Evolutionary conservation across 1,140 invertebrate species (phyloP).

Genomic region (Planococcus citri): DNA sequence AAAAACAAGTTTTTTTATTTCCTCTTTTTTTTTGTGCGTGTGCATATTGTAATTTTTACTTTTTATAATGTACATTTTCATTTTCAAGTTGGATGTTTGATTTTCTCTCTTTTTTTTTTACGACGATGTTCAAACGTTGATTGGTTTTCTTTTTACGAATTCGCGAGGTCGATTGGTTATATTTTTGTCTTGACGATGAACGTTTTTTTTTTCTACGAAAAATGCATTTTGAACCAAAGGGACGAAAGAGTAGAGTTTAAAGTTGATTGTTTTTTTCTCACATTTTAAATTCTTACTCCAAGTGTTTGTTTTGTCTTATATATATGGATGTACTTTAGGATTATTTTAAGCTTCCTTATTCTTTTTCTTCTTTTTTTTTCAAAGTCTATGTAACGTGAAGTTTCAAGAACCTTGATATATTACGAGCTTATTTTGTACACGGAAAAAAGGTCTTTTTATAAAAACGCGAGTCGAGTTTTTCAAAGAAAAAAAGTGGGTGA

Average conservation of each 20-base stretch:
- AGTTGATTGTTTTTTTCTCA: too few species aligned
- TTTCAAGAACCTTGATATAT: slow-evolving; percentile 1
- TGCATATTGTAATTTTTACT: not conserved
- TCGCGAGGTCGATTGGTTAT: too few species aligned
- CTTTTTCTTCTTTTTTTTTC: slow-evolving; percentile 10
- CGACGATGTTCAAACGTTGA: not conserved
- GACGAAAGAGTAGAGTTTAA: too few species aligned
- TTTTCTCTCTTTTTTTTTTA: not conserved
- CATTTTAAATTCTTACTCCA: too few species aligned
- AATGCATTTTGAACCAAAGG: too few species aligned
- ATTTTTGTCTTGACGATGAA: too few species aligned
- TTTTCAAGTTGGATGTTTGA: not conserved
- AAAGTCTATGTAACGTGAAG: not conserved
- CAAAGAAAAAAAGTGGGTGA: not conserved
- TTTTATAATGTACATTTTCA: not conserved
- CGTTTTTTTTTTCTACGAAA: too few species aligned
- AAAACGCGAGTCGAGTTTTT: not conserved
- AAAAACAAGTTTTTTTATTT: not conserved
- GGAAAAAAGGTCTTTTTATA: not conserved
- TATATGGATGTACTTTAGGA: too few species aligned
- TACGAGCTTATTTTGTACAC: slow-evolving; percentile 14
- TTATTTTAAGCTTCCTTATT: too few species aligned
- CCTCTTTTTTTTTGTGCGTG: not conserved
- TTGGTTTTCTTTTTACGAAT: too few species aligned
- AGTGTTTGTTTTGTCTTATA: too few species aligned